Percentiles rank a stretch among this genome's conserved stretches.
These are phyloP conservation scores for Ditula angustiorana DNA, from an alignment of 2,888 invertebrate genomes.

Conservation along the genomic window DNA sequence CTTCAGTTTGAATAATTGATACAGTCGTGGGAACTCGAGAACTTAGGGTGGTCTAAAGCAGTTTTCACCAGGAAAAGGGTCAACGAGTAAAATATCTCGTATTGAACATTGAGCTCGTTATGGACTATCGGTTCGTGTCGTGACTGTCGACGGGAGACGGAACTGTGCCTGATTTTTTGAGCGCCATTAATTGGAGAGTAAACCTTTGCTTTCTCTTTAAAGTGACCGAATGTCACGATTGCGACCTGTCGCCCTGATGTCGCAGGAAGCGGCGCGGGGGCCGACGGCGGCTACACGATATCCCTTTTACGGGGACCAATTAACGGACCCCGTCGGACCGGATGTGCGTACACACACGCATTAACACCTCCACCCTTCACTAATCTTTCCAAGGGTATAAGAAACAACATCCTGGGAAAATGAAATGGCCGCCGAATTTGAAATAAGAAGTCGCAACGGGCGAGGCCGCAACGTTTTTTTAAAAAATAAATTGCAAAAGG, in stretches of 20 bases:
- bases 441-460: conserved; percentile 39
- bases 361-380: conserved; percentile 82
- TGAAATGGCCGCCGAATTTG: conserved; percentile 57
- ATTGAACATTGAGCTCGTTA: background rate
- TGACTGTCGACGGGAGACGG: conserved; percentile 58
- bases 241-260: conserved; percentile 60
- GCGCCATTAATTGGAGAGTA: conserved; percentile 62
- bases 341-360: conserved; percentile 78
- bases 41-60: background rate
- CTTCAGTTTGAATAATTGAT: conserved; percentile 53
- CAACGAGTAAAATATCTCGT: too few relatives aligned
- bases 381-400: conserved; percentile 74
- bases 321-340: conserved; percentile 82
- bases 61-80: background rate
- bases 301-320: conserved; percentile 85
- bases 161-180: conserved; percentile 57
- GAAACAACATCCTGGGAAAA: conserved; percentile 63
- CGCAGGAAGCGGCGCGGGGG: conserved; percentile 72
- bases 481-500: conserved; percentile 12
- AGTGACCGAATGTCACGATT: conserved; percentile 62
- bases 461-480: conserved; percentile 11
- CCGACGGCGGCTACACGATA: conserved; percentile 77
- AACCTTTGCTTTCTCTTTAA: conserved; percentile 60
- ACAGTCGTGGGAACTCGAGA: conserved; percentile 55
- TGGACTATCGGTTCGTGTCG: conserved; percentile 48